A percentile compares a stretch with the other conserved stretches of the same genome.
Evolutionary conservation across 2,888 invertebrate species (phyloP).

Genomic region (Teleogryllus oceanicus): DNA sequence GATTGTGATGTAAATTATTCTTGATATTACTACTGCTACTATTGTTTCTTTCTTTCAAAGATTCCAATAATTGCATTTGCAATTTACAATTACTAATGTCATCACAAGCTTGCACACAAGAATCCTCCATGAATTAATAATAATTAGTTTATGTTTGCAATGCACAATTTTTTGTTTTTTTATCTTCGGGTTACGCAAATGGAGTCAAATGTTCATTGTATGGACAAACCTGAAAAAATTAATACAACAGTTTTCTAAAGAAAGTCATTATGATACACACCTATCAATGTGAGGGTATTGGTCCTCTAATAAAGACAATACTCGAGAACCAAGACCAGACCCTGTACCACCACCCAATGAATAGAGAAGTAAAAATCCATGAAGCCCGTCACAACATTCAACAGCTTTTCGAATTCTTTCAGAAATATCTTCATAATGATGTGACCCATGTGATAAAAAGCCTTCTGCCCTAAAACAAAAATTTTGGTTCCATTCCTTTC

Average conservation of each 20-base stretch:
- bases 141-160: too few species aligned
- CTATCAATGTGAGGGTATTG: slow-evolving; percentile 52
- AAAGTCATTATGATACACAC: slow-evolving; percentile 42
- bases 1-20: too few species aligned
- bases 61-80: too few species aligned
- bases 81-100: too few species aligned
- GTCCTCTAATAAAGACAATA: slow-evolving; percentile 50
- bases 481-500: neutral
- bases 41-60: too few species aligned
- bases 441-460: slow-evolving; percentile 51
- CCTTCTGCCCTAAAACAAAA: slow-evolving; percentile 51
- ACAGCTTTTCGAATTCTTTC: slow-evolving; percentile 48
- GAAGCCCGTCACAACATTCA: slow-evolving; percentile 53
- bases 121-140: too few species aligned
- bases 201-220: too few species aligned
- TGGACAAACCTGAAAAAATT: too few species aligned
- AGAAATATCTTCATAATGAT: slow-evolving; percentile 48
- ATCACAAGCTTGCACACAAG: too few species aligned
- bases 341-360: slow-evolving; percentile 58
- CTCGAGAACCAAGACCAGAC: slow-evolving; percentile 55
- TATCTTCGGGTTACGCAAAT: too few species aligned
- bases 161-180: too few species aligned
- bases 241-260: neutral
- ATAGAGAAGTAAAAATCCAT: slow-evolving; percentile 54
- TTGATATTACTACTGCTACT: too few species aligned